A percentile compares a stretch with the other conserved stretches of the same genome.
phyloP scores from a whole-genome alignment of 2,888 invertebrate species.

The Cephus pulcher region DNA sequence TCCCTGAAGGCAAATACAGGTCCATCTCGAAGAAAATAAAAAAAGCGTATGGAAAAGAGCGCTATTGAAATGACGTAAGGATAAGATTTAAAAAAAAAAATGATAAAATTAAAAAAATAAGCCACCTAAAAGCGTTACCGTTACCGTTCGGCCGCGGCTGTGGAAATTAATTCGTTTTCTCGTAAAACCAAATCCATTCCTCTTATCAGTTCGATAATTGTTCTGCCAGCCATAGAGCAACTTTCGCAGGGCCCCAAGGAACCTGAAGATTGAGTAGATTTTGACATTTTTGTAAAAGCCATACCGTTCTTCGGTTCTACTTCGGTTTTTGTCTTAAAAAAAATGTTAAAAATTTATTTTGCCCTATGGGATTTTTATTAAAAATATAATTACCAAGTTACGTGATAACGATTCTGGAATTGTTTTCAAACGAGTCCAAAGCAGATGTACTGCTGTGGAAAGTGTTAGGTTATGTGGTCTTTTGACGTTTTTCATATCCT shows the following conservation, averaged over 20 bases:
- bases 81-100: neutral
- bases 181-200: conserved; percentile 33
- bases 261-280: conserved; percentile 20
- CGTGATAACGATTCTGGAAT: conserved; percentile 23
- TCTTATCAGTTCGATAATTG: conserved; percentile 36
- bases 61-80: neutral
- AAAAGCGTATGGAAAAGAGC: no score
- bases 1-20: conserved; percentile 22
- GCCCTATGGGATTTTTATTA: no score
- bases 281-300: conserved; percentile 7
- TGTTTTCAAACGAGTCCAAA: conserved; percentile 33
- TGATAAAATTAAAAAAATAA: conserved; percentile 1
- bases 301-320: no score
- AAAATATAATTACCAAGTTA: neutral
- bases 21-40: no score
- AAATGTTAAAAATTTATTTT: no score
- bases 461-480: conserved; percentile 29
- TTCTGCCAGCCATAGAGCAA: conserved; percentile 29
- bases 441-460: conserved; percentile 26
- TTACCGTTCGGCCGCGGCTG: conserved; percentile 31
- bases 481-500: conserved; percentile 18
- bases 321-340: no score
- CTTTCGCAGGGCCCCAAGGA: conserved; percentile 30
- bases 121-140: conserved; percentile 4
- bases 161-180: conserved; percentile 43